Evolutionary conservation across 2,888 invertebrate genomes (phyloP).

Genomic region (Orthosia gracilis): DNA sequence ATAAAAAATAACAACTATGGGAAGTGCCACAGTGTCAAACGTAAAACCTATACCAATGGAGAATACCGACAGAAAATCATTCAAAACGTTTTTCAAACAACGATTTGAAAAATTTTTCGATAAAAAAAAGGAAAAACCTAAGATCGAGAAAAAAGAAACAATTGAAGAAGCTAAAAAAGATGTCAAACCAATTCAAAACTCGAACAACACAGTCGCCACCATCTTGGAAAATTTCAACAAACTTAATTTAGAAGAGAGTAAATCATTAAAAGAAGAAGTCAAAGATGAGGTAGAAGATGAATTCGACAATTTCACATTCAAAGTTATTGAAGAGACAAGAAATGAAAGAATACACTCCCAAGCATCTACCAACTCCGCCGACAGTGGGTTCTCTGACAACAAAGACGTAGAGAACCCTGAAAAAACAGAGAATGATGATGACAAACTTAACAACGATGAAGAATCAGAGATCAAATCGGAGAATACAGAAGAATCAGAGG

Average conservation of each 20-base stretch:
- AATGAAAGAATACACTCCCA: conserved; percentile 78
- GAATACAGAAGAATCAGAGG: conserved; percentile 27
- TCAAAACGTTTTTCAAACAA: conserved; percentile 73
- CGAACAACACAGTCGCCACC: conserved; percentile 65
- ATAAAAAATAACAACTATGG: conserved; percentile 73
- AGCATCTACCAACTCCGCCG: conserved; percentile 74
- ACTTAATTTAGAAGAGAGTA: conserved; percentile 54
- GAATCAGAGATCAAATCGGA: conserved; percentile 36
- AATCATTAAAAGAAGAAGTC: conserved; percentile 53
- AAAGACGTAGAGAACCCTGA: conserved; percentile 56
- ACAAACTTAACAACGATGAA: conserved; percentile 10
- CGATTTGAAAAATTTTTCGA: conserved; percentile 45
- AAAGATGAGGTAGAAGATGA: conserved; percentile 81
- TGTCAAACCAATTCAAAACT: conserved; percentile 25
- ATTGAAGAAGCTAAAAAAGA: conserved; percentile 35
- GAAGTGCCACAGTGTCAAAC: conserved; percentile 74
- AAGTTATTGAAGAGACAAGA: conserved; percentile 75
- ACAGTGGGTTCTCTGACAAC: conserved; percentile 82
- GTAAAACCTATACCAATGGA: conserved; percentile 77
- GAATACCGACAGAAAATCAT: conserved; percentile 76
- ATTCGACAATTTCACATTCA: conserved; percentile 76
- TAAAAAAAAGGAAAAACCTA: conserved; percentile 72
- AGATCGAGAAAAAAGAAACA: conserved; percentile 54
- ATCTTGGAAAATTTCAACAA: conserved; percentile 75
- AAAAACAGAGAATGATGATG: conserved; percentile 39